These are phyloP conservation scores for Torymus aiolomorphi DNA, from an alignment of 2,888 invertebrate species.

Conservation along the genomic window DNA sequence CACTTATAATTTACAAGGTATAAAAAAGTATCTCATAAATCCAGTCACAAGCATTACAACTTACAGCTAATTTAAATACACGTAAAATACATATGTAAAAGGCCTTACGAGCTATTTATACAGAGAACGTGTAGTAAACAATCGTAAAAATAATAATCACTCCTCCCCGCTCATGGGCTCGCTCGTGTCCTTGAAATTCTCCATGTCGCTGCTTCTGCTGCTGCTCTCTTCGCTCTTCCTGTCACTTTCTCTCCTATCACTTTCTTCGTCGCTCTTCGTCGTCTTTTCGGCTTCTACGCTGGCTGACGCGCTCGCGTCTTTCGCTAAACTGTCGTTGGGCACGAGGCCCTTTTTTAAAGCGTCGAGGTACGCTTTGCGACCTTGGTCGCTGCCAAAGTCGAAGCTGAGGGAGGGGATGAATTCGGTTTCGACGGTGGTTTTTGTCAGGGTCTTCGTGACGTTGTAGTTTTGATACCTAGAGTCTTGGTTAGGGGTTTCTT, in stretches of 20 bases:
- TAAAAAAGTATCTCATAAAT: slow-evolving; percentile 31
- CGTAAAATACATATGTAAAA: slow-evolving; percentile 28
- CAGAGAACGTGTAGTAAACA: neutral
- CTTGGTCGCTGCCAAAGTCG: slow-evolving; percentile 70
- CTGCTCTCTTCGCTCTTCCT: neutral
- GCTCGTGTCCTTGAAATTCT: slow-evolving; percentile 46
- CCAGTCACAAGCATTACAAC: slow-evolving; percentile 18
- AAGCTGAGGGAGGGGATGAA: slow-evolving; percentile 74
- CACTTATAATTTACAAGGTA: slow-evolving; percentile 43
- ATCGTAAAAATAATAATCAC: slow-evolving; percentile 10
- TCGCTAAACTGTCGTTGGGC: slow-evolving; percentile 15
- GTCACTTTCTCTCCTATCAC: neutral
- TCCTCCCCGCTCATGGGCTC: slow-evolving; percentile 40
- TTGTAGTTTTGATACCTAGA: slow-evolving; percentile 18
- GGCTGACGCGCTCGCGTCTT: neutral
- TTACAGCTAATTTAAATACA: slow-evolving; percentile 24
- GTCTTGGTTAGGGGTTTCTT: neutral
- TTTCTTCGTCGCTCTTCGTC: neutral
- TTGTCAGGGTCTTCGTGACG: neutral
- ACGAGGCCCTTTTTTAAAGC: slow-evolving; percentile 71
- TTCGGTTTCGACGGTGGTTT: slow-evolving; percentile 68
- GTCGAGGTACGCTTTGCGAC: slow-evolving; percentile 70
- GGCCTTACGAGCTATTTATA: no score
- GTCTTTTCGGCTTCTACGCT: neutral
- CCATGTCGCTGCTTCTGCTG: slow-evolving; percentile 29